These are phyloP conservation scores for Apocrypta bakeri DNA, from an alignment of 1,140 invertebrate genomes.

Conservation along the genomic window DNA sequence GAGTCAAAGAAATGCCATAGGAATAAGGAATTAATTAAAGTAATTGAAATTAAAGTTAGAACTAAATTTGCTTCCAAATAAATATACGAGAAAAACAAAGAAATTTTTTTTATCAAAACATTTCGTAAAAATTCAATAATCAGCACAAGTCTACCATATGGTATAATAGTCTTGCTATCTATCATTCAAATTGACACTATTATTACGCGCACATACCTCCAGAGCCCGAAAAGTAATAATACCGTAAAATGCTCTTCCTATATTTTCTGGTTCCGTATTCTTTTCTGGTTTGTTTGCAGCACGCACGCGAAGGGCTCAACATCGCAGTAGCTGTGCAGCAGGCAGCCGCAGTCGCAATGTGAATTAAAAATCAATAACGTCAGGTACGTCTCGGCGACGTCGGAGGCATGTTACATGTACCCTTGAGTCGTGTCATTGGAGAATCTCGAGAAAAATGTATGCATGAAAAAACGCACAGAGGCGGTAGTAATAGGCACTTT, in stretches of 20 bases:
- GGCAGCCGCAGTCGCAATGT: not conserved
- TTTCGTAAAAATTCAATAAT: too few species aligned
- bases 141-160: too few species aligned
- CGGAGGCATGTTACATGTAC: not conserved
- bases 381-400: not conserved
- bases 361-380: constrained; percentile 32
- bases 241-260: not conserved
- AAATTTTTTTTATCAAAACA: too few species aligned
- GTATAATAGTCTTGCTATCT: too few species aligned
- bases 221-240: not conserved
- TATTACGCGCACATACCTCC: too few species aligned
- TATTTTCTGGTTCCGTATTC: constrained; percentile 10
- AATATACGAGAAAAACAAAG: too few species aligned
- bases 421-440: not conserved
- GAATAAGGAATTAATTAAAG: too few species aligned
- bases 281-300: not conserved
- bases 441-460: not conserved
- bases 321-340: not conserved
- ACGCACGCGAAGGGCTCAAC: not conserved
- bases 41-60: too few species aligned
- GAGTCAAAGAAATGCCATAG: too few species aligned
- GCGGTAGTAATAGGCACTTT: not conserved
- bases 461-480: not conserved
- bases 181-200: too few species aligned
- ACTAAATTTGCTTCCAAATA: too few species aligned